These are phyloP conservation scores for Drosophila niveifrons DNA, from an alignment of 2,888 invertebrate genomes.

Conservation along the genomic window DNA sequence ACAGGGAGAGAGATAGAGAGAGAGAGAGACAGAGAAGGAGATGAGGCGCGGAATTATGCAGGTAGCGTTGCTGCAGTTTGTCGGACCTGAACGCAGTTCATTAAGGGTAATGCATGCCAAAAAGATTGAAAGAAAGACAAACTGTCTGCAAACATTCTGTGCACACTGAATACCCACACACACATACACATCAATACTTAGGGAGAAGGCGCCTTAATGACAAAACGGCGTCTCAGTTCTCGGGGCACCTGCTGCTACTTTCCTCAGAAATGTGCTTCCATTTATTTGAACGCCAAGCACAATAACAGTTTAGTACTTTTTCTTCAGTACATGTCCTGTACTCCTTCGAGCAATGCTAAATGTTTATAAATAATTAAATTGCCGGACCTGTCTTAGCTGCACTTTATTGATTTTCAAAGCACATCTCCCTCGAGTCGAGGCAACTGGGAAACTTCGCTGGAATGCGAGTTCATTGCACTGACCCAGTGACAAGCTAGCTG, in stretches of 20 bases:
- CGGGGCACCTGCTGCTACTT: constrained; percentile 68
- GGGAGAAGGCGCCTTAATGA: constrained; percentile 42
- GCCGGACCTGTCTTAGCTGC: constrained; percentile 24
- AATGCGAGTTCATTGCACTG: constrained; percentile 49
- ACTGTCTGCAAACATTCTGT: constrained; percentile 49
- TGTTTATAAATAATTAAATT: constrained; percentile 70
- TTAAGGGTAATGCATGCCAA: constrained; percentile 78
- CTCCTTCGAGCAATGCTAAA: constrained; percentile 26
- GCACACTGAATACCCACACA: constrained; percentile 16
- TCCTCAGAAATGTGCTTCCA: constrained; percentile 49
- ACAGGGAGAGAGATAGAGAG: not conserved
- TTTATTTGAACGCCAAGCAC: constrained; percentile 31
- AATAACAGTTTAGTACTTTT: constrained; percentile 30
- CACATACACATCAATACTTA: constrained; percentile 20
- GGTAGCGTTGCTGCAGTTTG: constrained; percentile 58
- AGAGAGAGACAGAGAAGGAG: not conserved
- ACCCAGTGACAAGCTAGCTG: constrained; percentile 37
- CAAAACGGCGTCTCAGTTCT: constrained; percentile 30
- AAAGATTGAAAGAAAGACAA: constrained; percentile 67
- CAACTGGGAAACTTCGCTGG: constrained; percentile 1
- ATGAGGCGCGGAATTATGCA: constrained; percentile 46
- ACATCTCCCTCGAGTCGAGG: not conserved
- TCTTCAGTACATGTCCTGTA: constrained; percentile 28
- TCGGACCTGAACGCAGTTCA: constrained; percentile 60
- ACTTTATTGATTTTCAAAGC: constrained; percentile 58